Evolutionary conservation across 2,888 invertebrate species (phyloP), one percentile per base, ranked within the genome.

Genomic region (Drosophila rubida): DNA sequence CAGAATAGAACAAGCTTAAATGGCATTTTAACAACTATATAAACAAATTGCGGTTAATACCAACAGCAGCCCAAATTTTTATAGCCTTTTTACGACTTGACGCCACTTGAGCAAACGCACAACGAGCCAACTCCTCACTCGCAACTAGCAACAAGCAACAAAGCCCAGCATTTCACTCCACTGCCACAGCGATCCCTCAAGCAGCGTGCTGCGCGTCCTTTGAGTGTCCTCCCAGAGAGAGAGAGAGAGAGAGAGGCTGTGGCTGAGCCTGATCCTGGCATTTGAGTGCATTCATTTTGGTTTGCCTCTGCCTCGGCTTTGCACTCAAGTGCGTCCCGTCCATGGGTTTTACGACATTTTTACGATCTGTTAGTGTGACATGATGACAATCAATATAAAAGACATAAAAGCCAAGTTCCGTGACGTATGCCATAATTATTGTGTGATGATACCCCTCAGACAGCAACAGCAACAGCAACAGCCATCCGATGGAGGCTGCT

Each of bases 81-180:
- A 91, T 88, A 80, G 80, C 71, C 71, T 87, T 91, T 91, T 91
- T 90, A 91, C 89, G 91, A 91, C 91, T 91, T 91, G 84, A 85
- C 91, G 91, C 91, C 91, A 88, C 86, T 89, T 78, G 78, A 77
- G 67, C 66, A 60, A 54, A 54, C 45, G 54, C 54, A 30, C 53
- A 37, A 37, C 35, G 32, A 27, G 7, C 35, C 41, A 53, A 8
- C 25, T 39, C 37, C 3, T 8, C 25, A 8, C 32, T 13, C 25
- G 55, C 19, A 61, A 35, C 49, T 64, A 48, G 25, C 30, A 30
- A 32, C 9, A 27, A 1, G n/a, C 39, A 35, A 11, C 14, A 19
- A 19, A 19, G 16, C 48, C 53, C 1, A 19, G 3, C 9, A 6
- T 54, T 50, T 75, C 86, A 86, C 86, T 76, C 83, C 62, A 3